Conservation (phyloP, 2,797 vertebrate species). For the Rhynchonycteris naso region DNA sequence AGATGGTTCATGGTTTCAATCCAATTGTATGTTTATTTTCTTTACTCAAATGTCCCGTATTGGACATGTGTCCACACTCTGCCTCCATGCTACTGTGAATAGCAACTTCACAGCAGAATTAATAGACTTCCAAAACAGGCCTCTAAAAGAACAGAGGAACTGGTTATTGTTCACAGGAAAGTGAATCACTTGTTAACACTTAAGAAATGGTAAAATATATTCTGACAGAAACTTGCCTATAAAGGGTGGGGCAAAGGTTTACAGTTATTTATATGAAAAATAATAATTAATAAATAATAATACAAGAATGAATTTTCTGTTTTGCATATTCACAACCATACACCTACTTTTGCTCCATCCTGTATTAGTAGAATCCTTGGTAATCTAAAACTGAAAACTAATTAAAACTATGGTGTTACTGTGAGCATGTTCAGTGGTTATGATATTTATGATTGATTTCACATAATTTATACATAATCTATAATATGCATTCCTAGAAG, state of each 20-base stretch:
- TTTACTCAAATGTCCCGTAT: background rate
- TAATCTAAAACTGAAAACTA: background rate
- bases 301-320: too few relatives aligned
- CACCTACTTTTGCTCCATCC: too few relatives aligned
- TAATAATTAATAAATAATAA: too few relatives aligned
- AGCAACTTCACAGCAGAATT: background rate
- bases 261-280: too few relatives aligned
- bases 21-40: background rate
- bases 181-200: background rate
- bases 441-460: background rate
- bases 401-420: background rate
- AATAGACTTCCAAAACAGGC: background rate
- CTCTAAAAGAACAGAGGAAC: background rate
- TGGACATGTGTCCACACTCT: background rate
- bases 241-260: too few relatives aligned
- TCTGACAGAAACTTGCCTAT: background rate
- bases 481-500: background rate
- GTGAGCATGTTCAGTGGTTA: background rate
- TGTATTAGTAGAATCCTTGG: background rate
- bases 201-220: background rate
- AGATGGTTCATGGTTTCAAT: background rate
- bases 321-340: too few relatives aligned
- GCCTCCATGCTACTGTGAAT: background rate
- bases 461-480: background rate
- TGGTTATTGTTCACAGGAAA: background rate